phyloP scores from a whole-genome alignment of 2,113 vertebrate genomes.

The Lepus americanus region DNA sequence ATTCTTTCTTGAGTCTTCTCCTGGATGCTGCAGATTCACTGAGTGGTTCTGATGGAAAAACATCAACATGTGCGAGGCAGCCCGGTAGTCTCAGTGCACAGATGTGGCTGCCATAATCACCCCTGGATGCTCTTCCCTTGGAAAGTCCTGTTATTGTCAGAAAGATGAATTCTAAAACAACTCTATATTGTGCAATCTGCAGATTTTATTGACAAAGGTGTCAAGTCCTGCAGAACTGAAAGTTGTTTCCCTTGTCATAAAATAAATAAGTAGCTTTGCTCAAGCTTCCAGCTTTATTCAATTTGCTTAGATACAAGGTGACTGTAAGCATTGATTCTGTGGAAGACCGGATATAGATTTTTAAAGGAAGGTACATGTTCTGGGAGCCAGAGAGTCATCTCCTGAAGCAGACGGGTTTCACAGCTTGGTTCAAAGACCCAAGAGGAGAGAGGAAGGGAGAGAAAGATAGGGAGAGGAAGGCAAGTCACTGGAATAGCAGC shows the following conservation, averaged over 20 bases:
- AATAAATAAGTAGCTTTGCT: slow-evolving; percentile 86
- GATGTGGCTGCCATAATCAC: slow-evolving; percentile 38
- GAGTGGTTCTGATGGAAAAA: not conserved
- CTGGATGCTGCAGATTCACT: not conserved
- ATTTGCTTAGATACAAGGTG: slow-evolving; percentile 88
- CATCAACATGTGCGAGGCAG: not conserved
- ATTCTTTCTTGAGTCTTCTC: slow-evolving; percentile 55
- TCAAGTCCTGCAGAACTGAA: slow-evolving; percentile 84
- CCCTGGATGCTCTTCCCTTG: slow-evolving; percentile 75
- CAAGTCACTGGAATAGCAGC: not conserved
- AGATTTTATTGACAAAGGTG: slow-evolving; percentile 90
- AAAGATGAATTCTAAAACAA: slow-evolving; percentile 89
- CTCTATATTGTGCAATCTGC: slow-evolving; percentile 83
- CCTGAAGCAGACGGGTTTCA: slow-evolving; percentile 35
- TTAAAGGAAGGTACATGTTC: slow-evolving; percentile 72
- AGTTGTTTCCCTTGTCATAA: slow-evolving; percentile 86
- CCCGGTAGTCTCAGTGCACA: not conserved
- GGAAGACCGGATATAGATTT: slow-evolving; percentile 86
- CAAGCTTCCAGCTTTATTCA: slow-evolving; percentile 85
- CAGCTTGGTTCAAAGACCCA: not conserved
- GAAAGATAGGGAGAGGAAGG: not conserved
- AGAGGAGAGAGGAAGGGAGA: not conserved
- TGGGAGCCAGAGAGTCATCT: slow-evolving; percentile 73
- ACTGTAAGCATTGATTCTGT: slow-evolving; percentile 86
- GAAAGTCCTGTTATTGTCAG: slow-evolving; percentile 84